These are phyloP conservation scores for Camarhynchus parvulus DNA, from an alignment of 2,113 vertebrate species.

Conservation along the genomic window DNA sequence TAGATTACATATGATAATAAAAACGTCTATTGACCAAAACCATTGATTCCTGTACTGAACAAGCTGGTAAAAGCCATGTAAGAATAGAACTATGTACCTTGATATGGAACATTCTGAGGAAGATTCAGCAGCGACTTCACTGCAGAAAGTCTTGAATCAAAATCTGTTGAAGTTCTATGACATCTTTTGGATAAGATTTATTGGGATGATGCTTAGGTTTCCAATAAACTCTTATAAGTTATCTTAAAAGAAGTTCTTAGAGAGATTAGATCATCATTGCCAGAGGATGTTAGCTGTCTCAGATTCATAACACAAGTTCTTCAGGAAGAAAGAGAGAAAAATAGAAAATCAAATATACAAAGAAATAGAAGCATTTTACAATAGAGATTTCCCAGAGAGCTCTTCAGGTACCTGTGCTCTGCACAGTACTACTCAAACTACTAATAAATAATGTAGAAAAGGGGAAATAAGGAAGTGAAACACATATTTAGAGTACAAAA, in stretches of 20 bases:
- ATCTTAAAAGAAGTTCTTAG: neutral
- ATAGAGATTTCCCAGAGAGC: neutral
- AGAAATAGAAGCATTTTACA: neutral
- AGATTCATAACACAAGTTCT: neutral
- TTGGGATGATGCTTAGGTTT: neutral
- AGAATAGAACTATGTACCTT: neutral
- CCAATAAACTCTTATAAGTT: neutral
- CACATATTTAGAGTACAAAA: neutral
- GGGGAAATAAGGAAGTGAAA: neutral
- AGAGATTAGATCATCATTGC: neutral
- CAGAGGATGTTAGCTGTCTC: neutral
- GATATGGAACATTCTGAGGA: neutral
- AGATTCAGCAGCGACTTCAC: neutral
- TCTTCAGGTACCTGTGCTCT: neutral
- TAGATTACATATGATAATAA: neutral
- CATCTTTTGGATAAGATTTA: neutral
- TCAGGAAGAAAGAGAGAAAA: neutral
- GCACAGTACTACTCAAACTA: neutral
- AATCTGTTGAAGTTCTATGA: neutral
- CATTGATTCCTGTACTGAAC: neutral
- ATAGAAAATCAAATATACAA: neutral
- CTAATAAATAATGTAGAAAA: neutral
- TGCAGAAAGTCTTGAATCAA: neutral
- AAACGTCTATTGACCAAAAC: neutral
- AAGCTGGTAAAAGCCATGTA: neutral